phyloP scores from a whole-genome alignment of 2,113 vertebrate species.

The Odobenus rosmarus region DNA sequence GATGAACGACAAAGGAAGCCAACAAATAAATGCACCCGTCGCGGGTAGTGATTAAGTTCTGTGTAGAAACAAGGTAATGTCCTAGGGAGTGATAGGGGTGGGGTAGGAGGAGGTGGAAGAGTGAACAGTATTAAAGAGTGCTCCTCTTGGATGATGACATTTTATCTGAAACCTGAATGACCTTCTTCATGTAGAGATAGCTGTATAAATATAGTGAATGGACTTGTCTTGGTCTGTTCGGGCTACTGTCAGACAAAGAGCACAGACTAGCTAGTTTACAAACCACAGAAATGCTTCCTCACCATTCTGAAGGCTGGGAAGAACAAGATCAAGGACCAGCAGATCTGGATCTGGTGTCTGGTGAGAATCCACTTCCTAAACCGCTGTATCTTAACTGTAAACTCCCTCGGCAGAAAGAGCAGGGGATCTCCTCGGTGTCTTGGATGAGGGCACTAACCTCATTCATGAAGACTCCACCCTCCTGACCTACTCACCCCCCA shows the following conservation, averaged over 20 bases:
- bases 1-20: not conserved
- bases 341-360: not conserved
- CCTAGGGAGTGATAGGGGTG: not conserved
- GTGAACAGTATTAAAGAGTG: not conserved
- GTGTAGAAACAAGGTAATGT: not conserved
- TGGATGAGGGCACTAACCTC: not conserved
- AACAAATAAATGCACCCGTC: not conserved
- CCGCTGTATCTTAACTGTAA: not conserved
- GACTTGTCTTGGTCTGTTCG: not conserved
- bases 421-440: not conserved
- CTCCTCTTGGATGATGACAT: not conserved
- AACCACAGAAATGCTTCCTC: not conserved
- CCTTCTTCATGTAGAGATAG: not conserved
- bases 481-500: not conserved
- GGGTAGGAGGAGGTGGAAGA: not conserved
- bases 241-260: not conserved
- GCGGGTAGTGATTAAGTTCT: not conserved
- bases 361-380: not conserved
- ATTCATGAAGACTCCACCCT: not conserved
- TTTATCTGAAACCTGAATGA: not conserved
- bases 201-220: not conserved
- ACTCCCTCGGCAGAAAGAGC: not conserved
- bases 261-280: not conserved
- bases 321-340: not conserved
- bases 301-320: not conserved